These are phyloP conservation scores for Daktulosphaira vitifoliae DNA, from an alignment of 1,140 invertebrate genomes.

Conservation along the genomic window DNA sequence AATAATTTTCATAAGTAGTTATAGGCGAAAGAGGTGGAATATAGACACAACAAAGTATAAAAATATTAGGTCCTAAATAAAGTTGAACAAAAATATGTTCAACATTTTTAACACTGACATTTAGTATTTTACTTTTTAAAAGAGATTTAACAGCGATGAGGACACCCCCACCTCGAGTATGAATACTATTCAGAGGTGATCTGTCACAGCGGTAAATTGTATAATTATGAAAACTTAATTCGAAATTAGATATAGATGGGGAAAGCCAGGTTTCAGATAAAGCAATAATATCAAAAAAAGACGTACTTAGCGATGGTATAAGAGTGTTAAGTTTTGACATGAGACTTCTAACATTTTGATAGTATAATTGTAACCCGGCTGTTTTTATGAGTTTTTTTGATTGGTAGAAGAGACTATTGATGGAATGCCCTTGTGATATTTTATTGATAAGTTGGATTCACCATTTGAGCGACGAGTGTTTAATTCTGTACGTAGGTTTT, in stretches of 20 bases:
- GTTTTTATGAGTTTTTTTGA: slow-evolving; percentile 1
- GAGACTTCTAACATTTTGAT: background rate
- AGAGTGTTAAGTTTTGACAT: background rate
- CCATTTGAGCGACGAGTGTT: background rate
- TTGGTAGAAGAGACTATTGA: background rate
- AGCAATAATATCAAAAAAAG: background rate
- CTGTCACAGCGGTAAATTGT: background rate
- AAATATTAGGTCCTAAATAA: background rate
- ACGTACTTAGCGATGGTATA: background rate
- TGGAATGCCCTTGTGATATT: background rate
- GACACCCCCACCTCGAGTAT: background rate
- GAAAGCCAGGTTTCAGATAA: slow-evolving; percentile 1
- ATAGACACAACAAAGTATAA: background rate
- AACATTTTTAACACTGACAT: background rate
- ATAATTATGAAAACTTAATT: background rate
- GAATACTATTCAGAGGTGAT: background rate
- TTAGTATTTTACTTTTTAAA: background rate
- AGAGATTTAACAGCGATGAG: background rate
- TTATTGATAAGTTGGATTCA: background rate
- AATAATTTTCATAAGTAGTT: background rate
- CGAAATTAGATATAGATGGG: background rate
- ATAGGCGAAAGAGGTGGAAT: background rate
- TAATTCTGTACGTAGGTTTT: background rate
- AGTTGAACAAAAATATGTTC: slow-evolving; percentile 1
- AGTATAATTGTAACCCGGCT: background rate